phyloP scores from a whole-genome alignment of 1,140 invertebrate genomes.

The Archivesica marissinica region DNA sequence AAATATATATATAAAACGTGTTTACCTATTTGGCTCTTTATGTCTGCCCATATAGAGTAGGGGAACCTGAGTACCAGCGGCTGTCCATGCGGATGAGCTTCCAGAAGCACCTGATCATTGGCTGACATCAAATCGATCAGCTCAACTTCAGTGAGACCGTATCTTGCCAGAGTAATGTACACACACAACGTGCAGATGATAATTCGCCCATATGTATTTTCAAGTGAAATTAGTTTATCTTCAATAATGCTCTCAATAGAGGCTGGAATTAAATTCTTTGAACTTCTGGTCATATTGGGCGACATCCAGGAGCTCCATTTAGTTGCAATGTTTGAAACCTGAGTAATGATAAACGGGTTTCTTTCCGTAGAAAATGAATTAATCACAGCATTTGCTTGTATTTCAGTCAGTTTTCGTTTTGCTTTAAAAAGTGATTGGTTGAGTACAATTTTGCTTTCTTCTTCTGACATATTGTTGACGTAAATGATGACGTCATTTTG shows the following conservation, averaged over 20 bases:
- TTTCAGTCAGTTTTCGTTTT: slow-evolving; percentile 53
- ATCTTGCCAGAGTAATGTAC: slow-evolving; percentile 60
- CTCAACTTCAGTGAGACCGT: slow-evolving; percentile 77
- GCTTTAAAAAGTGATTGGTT: slow-evolving; percentile 31
- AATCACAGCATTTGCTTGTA: slow-evolving; percentile 50
- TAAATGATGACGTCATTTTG: slow-evolving; percentile 45
- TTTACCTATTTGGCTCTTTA: slow-evolving; percentile 61
- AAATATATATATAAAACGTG: too few species aligned
- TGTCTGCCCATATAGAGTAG: slow-evolving; percentile 44
- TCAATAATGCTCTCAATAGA: slow-evolving; percentile 21
- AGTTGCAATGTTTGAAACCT: slow-evolving; percentile 8
- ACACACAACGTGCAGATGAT: slow-evolving; percentile 49
- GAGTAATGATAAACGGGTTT: slow-evolving; percentile 25
- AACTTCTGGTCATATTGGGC: background rate
- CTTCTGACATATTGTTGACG: slow-evolving; percentile 51
- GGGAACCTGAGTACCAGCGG: slow-evolving; percentile 65
- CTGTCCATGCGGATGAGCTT: slow-evolving; percentile 62
- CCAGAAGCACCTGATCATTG: slow-evolving; percentile 76
- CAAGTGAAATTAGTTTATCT: slow-evolving; percentile 40
- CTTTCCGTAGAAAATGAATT: slow-evolving; percentile 30
- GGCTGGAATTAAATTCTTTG: background rate
- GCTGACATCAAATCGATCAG: slow-evolving; percentile 78
- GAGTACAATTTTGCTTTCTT: slow-evolving; percentile 47
- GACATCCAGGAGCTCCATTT: slow-evolving; percentile 42
- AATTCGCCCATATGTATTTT: slow-evolving; percentile 52